Evolutionary conservation across 2,113 vertebrate species (phyloP).

Genomic region (Spea multiplicata): DNA sequence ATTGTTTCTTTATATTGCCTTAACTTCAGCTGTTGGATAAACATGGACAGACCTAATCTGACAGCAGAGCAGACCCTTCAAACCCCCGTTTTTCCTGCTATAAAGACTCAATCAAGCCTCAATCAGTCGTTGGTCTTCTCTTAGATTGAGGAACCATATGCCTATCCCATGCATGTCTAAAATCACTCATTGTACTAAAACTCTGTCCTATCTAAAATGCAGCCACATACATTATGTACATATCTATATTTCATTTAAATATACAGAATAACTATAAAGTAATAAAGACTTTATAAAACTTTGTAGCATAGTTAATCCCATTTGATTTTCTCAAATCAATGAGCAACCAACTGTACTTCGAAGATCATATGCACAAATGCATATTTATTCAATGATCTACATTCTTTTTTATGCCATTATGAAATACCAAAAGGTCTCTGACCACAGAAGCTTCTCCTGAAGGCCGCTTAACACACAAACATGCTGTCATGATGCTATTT

Average conservation of each 20-base stretch:
- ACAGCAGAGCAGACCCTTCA: too few species aligned
- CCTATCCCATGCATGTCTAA: too few species aligned
- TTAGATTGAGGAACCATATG: too few species aligned
- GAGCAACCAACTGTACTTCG: constrained; percentile 4
- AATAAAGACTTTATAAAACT: not conserved
- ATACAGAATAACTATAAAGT: not conserved
- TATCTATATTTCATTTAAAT: not conserved
- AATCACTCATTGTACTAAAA: too few species aligned
- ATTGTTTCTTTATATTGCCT: too few species aligned
- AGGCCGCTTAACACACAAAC: constrained; percentile 39
- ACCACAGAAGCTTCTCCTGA: constrained; percentile 31
- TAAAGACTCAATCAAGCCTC: too few species aligned
- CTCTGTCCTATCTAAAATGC: too few species aligned
- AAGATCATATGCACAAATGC: constrained; percentile 25
- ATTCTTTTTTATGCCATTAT: constrained; percentile 32
- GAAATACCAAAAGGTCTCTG: constrained; percentile 20
- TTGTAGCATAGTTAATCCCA: constrained; percentile 15
- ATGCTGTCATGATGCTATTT: constrained; percentile 42
- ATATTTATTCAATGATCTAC: constrained; percentile 22
- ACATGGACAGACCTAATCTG: too few species aligned
- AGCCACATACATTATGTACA: too few species aligned
- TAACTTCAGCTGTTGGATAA: too few species aligned
- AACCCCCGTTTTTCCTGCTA: too few species aligned
- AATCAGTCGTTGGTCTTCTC: too few species aligned
- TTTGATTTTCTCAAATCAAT: constrained; percentile 7